Conservation (phyloP, 2,797 vertebrate species). For the Acropternis orthonyx region DNA sequence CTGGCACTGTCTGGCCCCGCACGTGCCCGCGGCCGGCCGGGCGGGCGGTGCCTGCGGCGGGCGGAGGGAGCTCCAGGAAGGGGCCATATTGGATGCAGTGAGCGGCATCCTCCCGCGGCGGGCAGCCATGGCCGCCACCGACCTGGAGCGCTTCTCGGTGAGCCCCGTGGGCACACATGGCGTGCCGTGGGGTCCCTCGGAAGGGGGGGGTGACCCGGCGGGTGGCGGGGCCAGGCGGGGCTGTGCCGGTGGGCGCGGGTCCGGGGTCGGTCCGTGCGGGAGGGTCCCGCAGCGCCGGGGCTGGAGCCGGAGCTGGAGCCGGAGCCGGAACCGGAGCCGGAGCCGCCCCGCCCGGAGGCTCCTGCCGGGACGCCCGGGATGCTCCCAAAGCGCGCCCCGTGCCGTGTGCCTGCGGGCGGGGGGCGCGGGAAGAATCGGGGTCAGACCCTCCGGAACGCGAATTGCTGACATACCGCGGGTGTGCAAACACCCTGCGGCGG, state of each 20-base stretch:
- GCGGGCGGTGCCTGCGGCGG: slow-evolving; percentile 23
- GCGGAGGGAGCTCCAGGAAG: slow-evolving; percentile 83
- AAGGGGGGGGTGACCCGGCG: too few species aligned
- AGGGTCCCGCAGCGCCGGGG: background rate
- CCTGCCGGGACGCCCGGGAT: fast-evolving
- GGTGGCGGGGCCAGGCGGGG: background rate
- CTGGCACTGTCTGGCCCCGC: too few species aligned
- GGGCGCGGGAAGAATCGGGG: background rate
- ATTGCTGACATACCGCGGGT: background rate
- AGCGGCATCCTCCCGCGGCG: slow-evolving; percentile 73
- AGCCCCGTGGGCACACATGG: background rate
- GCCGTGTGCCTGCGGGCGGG: fast-evolving
- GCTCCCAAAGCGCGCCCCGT: fast-evolving
- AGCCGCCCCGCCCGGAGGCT: fast-evolving
- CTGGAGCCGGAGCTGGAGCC: background rate
- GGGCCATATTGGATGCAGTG: slow-evolving; percentile 86
- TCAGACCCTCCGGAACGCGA: background rate
- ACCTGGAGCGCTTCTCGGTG: slow-evolving; percentile 75
- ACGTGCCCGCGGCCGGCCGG: too few species aligned
- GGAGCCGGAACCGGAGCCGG: background rate
- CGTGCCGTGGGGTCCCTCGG: too few species aligned
- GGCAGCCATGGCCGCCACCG: slow-evolving; percentile 66
- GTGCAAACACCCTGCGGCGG: background rate
- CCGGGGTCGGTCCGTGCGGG: background rate
- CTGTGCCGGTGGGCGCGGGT: background rate